Evolutionary conservation across 1,140 invertebrate species (phyloP), one percentile per base, ranked within the genome.

Genomic region (Leptoteleia sp.): DNA sequence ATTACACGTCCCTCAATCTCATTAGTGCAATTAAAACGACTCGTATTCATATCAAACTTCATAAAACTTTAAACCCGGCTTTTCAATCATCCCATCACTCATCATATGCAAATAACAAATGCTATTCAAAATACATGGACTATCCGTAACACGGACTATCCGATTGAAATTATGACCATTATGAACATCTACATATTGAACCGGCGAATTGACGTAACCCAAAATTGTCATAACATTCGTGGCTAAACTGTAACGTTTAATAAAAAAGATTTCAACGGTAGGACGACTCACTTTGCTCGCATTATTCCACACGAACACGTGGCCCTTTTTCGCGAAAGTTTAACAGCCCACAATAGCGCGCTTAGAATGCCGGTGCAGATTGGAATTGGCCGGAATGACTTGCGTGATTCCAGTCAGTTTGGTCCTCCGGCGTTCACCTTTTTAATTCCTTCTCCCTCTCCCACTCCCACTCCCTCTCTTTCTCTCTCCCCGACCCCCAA

Each of bases 321-420:
- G 45, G n/a, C n/a, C n/a, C 61, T 71, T 76, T 82, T 77, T 77
- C 65, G 55, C 59, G 35, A 81, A 82, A 78, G 65, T 81, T 80
- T 79, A 79, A 70, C 71, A 47, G 50, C 43, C 75, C 42, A 25
- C 50, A 65, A 47, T 64, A 43, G 55, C 25, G 6, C 54, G 61
- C 57, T 67, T 35, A 68, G 19, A 73, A 71, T n/a, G 13, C 15
- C 37, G 57, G 35, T 55, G 62, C 68, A 59, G 48, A 82, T 78
- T 81, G 64, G 64, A 80, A 81, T 79, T 78, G 67, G 54, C 15
- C 35, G 72, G 31, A 83, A 80, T 80, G 64, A 83, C 67, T 82
- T 71, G 79, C 80, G 80, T 83, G 79, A 75, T 81, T 76, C 27
- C 6, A 78, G 76, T 79, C 73, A 54, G 76, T 81, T 81, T 80